Conservation (phyloP, 1,140 invertebrate genomes). For the Dufourea novaeangliae region DNA sequence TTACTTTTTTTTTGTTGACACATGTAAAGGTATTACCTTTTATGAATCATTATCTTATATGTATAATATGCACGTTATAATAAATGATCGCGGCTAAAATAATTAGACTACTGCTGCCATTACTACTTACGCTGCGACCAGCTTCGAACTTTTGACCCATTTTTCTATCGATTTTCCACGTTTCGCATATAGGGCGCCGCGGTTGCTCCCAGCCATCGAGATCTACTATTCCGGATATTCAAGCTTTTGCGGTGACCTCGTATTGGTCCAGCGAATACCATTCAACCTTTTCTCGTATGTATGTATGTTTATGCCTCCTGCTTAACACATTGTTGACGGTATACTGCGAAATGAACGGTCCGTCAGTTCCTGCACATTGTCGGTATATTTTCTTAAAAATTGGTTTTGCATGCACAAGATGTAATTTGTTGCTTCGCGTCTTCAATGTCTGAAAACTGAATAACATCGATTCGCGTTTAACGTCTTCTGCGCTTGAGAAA, state of each 20-base stretch:
- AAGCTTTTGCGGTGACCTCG: conserved; percentile 36
- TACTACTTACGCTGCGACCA: conserved; percentile 25
- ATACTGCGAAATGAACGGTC: too few species aligned
- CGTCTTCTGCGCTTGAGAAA: too few species aligned
- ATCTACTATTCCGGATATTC: conserved; percentile 40
- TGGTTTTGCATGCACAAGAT: too few species aligned
- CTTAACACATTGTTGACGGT: too few species aligned
- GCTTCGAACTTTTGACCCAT: conserved; percentile 76
- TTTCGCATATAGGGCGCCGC: conserved; percentile 67
- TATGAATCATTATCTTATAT: neutral
- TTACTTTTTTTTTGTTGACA: too few species aligned
- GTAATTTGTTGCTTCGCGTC: too few species aligned
- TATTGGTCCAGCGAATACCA: neutral
- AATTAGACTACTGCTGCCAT: conserved; percentile 14
- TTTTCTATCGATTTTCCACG: conserved; percentile 76
- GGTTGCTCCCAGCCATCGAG: conserved; percentile 36
- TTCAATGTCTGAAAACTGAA: too few species aligned
- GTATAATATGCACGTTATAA: too few species aligned
- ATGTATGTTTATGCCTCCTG: neutral
- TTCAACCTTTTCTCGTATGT: neutral
- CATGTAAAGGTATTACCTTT: too few species aligned
- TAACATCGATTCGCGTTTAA: too few species aligned
- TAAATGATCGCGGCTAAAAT: neutral
- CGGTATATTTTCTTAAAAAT: too few species aligned
- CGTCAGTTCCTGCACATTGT: too few species aligned